These are phyloP conservation scores for Thamnophis elegans DNA, from an alignment of 2,797 vertebrate species.

Conservation along the genomic window DNA sequence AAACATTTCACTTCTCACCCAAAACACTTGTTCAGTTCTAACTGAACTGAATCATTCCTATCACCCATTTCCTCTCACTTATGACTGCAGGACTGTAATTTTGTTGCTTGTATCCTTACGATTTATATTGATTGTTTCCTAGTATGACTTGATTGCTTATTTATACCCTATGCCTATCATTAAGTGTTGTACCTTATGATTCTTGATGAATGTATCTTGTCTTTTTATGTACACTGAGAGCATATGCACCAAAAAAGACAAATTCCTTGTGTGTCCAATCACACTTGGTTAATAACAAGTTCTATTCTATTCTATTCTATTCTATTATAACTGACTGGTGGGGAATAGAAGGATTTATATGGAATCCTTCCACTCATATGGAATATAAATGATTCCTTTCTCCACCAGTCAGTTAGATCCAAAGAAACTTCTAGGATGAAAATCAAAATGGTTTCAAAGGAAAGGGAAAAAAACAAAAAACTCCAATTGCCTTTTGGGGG, in stretches of 20 bases:
- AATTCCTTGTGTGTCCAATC: too few relatives aligned
- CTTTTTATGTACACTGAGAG: too few relatives aligned
- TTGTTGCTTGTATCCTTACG: too few relatives aligned
- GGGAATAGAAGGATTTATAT: neutral
- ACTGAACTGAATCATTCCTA: neutral
- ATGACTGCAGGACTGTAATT: too few relatives aligned
- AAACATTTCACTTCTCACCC: neutral
- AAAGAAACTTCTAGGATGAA: neutral
- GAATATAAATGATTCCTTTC: neutral
- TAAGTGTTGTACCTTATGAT: too few relatives aligned
- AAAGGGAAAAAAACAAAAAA: neutral
- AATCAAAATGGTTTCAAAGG: neutral
- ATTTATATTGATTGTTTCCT: too few relatives aligned
- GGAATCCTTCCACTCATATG: neutral
- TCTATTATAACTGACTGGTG: neutral
- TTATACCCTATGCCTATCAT: too few relatives aligned
- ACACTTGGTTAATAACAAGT: too few relatives aligned
- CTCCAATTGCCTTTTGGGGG: neutral
- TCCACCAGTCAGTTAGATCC: neutral
- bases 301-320: neutral
- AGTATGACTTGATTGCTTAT: too few relatives aligned
- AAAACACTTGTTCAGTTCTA: neutral
- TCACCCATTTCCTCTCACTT: too few relatives aligned
- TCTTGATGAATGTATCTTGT: too few relatives aligned
- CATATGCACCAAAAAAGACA: too few relatives aligned